Conservation (phyloP, 2,113 vertebrate species). For the Eublepharis macularius region DNA sequence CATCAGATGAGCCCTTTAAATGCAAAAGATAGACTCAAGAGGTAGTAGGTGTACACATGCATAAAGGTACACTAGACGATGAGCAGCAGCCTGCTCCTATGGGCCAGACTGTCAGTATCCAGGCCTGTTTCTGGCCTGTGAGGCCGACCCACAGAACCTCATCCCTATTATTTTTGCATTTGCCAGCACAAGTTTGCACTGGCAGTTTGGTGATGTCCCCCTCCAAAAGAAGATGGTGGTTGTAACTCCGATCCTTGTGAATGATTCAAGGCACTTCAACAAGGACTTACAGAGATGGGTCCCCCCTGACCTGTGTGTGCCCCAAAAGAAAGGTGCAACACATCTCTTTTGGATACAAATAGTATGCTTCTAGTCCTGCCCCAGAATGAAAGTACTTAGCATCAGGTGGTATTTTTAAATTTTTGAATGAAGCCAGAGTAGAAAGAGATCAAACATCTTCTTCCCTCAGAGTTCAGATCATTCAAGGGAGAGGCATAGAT, state of each 20-base stretch:
- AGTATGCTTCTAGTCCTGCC: not conserved
- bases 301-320: not conserved
- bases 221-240: not conserved
- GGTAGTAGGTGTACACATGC: not conserved
- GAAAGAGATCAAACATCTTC: not conserved
- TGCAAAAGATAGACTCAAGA: not conserved
- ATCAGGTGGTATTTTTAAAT: not conserved
- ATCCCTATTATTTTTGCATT: not conserved
- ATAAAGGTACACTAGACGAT: not conserved
- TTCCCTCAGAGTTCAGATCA: not conserved
- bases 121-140: not conserved
- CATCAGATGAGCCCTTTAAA: conserved; percentile 16
- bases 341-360: not conserved
- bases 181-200: not conserved
- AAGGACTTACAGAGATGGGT: too few relatives aligned
- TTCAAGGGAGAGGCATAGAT: not conserved
- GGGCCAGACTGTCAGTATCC: not conserved
- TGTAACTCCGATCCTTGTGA: not conserved
- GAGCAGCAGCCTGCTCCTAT: not conserved
- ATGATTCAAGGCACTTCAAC: too few relatives aligned
- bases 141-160: not conserved
- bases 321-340: not conserved
- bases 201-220: not conserved
- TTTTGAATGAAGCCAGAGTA: not conserved
- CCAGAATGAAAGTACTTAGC: not conserved